Evolutionary conservation across 2,113 vertebrate species (phyloP).

Genomic region (Trematomus loennbergii): DNA sequence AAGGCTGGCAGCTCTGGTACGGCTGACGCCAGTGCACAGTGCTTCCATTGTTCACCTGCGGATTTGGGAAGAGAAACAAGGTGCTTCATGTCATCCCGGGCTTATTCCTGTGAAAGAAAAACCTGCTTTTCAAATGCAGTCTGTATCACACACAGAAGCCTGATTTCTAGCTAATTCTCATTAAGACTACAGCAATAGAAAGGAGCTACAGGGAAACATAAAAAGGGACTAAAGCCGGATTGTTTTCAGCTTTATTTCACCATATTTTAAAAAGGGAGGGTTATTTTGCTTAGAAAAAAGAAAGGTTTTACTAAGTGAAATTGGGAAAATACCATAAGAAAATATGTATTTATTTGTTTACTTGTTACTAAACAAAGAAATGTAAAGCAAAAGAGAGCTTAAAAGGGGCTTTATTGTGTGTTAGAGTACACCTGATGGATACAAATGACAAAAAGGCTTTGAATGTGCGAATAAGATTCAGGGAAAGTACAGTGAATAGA

Average conservation of each 20-base stretch:
- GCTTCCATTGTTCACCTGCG: constrained; percentile 51
- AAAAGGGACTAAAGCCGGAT: constrained; percentile 43
- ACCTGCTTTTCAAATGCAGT: constrained; percentile 49
- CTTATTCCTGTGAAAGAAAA: constrained; percentile 43
- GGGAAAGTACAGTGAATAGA: neutral
- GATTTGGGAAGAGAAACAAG: constrained; percentile 60
- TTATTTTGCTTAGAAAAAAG: too few relatives aligned
- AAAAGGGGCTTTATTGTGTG: neutral
- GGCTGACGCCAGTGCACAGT: constrained; percentile 15
- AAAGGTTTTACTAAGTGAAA: too few relatives aligned
- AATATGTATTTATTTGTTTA: too few relatives aligned
- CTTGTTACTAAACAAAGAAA: too few relatives aligned
- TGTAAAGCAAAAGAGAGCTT: too few relatives aligned
- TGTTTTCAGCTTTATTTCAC: constrained; percentile 48
- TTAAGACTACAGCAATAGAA: constrained; percentile 24
- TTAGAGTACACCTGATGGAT: neutral
- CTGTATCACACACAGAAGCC: constrained; percentile 37
- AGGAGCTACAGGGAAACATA: constrained; percentile 5
- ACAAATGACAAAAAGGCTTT: too few relatives aligned
- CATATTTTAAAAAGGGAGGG: constrained; percentile 1
- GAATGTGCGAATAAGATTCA: too few relatives aligned
- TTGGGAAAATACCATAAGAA: too few relatives aligned
- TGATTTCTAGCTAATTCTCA: constrained; percentile 44
- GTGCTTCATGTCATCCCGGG: constrained; percentile 46
- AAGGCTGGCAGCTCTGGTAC: constrained; percentile 35